A percentile compares a stretch with the other conserved stretches of the same genome.
Evolutionary conservation across 2,888 invertebrate genomes (phyloP).

Genomic region (Malthinus seriepunctatus): DNA sequence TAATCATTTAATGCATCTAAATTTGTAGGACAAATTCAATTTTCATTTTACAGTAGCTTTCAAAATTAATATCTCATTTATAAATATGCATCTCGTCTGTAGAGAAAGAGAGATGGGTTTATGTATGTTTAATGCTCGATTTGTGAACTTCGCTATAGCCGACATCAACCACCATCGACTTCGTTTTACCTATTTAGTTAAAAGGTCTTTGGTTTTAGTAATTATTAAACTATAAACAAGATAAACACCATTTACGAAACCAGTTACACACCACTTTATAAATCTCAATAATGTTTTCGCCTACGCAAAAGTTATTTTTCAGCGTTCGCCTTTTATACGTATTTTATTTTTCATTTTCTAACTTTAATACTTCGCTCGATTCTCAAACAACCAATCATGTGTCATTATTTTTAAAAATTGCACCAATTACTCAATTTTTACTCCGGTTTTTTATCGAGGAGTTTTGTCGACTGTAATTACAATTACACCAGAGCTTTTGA

Average conservation of each 20-base stretch:
- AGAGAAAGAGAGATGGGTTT: too few species aligned
- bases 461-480: too few species aligned
- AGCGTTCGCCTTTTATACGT: too few species aligned
- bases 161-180: conserved; percentile 3
- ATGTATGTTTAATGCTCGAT: neutral
- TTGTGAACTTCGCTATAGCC: neutral
- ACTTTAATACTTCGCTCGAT: too few species aligned
- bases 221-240: conserved; percentile 5
- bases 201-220: conserved; percentile 7
- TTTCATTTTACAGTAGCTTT: neutral
- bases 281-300: neutral
- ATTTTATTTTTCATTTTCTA: too few species aligned
- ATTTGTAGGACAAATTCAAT: too few species aligned
- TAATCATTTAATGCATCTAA: too few species aligned
- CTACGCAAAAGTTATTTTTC: neutral
- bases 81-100: conserved; percentile 3
- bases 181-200: conserved; percentile 5
- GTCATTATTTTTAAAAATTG: too few species aligned
- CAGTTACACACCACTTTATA: neutral
- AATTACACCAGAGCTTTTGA: too few species aligned
- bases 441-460: too few species aligned
- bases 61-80: conserved; percentile 4
- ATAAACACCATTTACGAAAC: conserved; percentile 2
- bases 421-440: too few species aligned
- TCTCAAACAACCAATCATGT: too few species aligned